Evolutionary conservation across 2,113 vertebrate species (phyloP), one percentile per base, ranked within the genome.

Genomic region (Apteryx owenii): DNA sequence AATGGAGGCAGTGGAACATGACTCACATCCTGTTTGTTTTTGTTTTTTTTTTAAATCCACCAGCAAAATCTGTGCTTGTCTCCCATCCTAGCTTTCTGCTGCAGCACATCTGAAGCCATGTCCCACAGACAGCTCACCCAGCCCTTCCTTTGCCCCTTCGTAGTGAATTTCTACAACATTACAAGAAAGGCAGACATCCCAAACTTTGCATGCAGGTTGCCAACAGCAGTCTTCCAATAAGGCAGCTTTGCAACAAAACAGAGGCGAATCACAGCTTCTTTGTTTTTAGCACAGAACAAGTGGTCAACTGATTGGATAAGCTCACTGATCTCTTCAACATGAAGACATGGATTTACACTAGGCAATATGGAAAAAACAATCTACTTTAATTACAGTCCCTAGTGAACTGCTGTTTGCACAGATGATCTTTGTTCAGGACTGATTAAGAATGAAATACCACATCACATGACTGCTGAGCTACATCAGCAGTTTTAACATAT

Each of bases 61-160:
- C 48, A n/a, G 51, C 28, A 42, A 88, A 77, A 61, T 12, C 81
- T 22, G 14, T 0, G 2, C 53, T 44, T 51, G 42, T 20, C 61
- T 80, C 58, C 51, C 25, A 40, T 23, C 12, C 10, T 0, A 2
- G 2, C 50, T 12, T 93, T 64, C 14, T 36, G 16, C 42, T 50
- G 40, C 4, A 0, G 29, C 40, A 80, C 58, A 64, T 25, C 26
- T 25, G 31, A 38, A 14, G 46, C 20, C 29, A 0, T 0, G 9
- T 81, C 33, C 51, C 28, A 56, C 18, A 68, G 36, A 38, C 21
- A 54, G 16, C 28, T 11, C 21, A 69, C 9, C 10, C 26, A 72
- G 42, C 36, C 44, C 16, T 56, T 51, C 36, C 31, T 56, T 53
- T 73, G 51, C 36, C 5, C 8, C 9, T 50, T 40, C 40, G 16